Percentiles rank a stretch among this genome's conserved stretches.
These are phyloP conservation scores for Mechanitis mazaeus DNA, from an alignment of 2,888 invertebrate genomes.

Conservation along the genomic window DNA sequence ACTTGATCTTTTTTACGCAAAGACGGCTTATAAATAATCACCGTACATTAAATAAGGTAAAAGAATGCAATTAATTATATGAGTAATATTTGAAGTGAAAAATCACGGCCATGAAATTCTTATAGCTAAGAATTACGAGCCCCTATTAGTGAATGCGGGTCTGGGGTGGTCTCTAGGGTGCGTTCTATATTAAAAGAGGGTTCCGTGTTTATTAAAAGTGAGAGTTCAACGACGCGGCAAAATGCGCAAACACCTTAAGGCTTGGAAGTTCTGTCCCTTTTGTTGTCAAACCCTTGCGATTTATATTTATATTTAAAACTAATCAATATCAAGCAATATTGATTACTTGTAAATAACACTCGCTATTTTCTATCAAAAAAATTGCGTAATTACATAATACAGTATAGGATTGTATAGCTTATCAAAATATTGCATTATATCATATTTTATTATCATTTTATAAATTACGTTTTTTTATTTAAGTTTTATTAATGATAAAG, in stretches of 20 bases:
- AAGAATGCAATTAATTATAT: conserved; percentile 52
- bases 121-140: conserved; percentile 48
- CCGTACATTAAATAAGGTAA: conserved; percentile 16
- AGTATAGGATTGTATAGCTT: too few species aligned
- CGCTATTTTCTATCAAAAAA: too few species aligned
- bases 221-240: conserved; percentile 47
- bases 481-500: too few species aligned
- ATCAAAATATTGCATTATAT: too few species aligned
- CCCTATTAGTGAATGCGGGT: conserved; percentile 43
- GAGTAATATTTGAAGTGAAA: conserved; percentile 45
- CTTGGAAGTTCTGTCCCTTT: conserved; percentile 26
- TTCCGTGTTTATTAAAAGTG: conserved; percentile 42
- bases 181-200: conserved; percentile 65
- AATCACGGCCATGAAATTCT: conserved; percentile 55
- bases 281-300: conserved; percentile 2
- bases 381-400: too few species aligned
- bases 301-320: too few species aligned
- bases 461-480: too few species aligned
- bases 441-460: too few species aligned
- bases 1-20: not conserved
- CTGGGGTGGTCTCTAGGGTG: conserved; percentile 50
- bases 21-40: conserved; percentile 9
- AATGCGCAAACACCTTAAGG: conserved; percentile 54
- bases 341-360: too few species aligned
- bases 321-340: not conserved